Percentiles rank a stretch among this genome's conserved stretches.
These are phyloP conservation scores for Serilophus lunatus DNA, from an alignment of 2,113 vertebrate genomes.

Conservation along the genomic window DNA sequence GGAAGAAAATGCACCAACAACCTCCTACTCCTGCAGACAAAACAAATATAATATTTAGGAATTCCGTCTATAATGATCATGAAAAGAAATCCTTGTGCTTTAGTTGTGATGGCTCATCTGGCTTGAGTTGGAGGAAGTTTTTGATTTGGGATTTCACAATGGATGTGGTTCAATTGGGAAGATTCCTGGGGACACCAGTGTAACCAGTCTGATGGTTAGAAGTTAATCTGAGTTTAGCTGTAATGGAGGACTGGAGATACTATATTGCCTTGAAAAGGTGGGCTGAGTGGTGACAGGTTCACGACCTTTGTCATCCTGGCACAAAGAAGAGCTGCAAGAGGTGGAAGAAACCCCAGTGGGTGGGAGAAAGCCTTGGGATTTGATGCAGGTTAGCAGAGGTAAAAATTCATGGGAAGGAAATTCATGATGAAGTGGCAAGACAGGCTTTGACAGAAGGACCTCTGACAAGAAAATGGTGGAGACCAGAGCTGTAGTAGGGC, in stretches of 20 bases:
- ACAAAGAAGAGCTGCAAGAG: not conserved
- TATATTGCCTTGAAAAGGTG: not conserved
- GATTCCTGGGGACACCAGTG: not conserved
- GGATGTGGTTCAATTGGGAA: not conserved
- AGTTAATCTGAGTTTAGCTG: not conserved
- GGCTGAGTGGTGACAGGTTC: not conserved
- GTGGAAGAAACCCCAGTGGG: not conserved
- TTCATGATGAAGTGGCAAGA: not conserved
- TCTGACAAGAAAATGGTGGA: not conserved
- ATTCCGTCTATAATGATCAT: not conserved
- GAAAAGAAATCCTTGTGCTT: not conserved
- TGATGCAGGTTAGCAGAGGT: not conserved
- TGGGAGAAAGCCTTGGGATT: not conserved
- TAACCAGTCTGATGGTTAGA: not conserved
- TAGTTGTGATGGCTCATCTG: not conserved
- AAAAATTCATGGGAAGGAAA: not conserved
- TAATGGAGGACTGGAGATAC: not conserved
- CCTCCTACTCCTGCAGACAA: not conserved
- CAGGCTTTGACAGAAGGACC: not conserved
- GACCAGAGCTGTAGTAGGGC: not conserved
- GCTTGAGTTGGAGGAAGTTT: not conserved
- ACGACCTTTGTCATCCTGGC: not conserved
- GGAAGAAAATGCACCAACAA: not conserved
- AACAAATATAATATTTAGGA: not conserved
- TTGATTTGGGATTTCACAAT: accelerated